Base-by-base conservation (phyloP, 1,140 invertebrate genomes). In the Gryon sp. region DNA sequence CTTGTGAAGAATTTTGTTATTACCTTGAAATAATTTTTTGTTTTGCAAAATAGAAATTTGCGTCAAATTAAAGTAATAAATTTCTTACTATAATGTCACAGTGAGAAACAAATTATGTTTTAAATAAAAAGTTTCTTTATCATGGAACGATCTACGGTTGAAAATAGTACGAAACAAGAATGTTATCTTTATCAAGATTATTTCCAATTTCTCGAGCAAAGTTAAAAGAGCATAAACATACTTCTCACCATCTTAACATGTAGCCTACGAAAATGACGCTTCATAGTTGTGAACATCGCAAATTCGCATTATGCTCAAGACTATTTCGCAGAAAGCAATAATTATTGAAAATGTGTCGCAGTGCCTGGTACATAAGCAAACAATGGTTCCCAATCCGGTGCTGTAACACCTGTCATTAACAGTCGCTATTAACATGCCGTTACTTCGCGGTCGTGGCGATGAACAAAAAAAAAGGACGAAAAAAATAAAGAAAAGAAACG, bases 391-490 rank as follows among this genome's bases (percentile, higher is more conserved):
- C 80, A 72, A 79, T 73, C 22, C 40, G 63, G 24, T 68, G 65
- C 68, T 69, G 75, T 82, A 85, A 84, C 83, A 82, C 79, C 82
- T 83, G 83, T 87, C 84, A 87, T 86, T 84, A 85, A 83, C 82
- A 78, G 80, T 86, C 83, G 82, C 86, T 86, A 86, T 83, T 83
- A 83, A 86, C 82, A 80, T 82, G 79, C 82, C 78, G 83, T 80
- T 87, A 83, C 82, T 80, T 80, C 74, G 59, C 69, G 45, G 59
- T 62, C 46, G 60, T 46, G 41, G 63, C 57, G 43, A 22, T 12
- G 34, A 65, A 62, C 75, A 72, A 65, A 52, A 62, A 62, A 66
- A 60, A 46, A 57, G 45, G n/a, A n/a, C n/a, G n/a, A n/a, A n/a
- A n/a, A n/a, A 57, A 3, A 38, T 7, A 14, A 26, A 52, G 22